These are phyloP conservation scores for Oligia strigilis DNA, from an alignment of 2,888 invertebrate species.

Conservation along the genomic window DNA sequence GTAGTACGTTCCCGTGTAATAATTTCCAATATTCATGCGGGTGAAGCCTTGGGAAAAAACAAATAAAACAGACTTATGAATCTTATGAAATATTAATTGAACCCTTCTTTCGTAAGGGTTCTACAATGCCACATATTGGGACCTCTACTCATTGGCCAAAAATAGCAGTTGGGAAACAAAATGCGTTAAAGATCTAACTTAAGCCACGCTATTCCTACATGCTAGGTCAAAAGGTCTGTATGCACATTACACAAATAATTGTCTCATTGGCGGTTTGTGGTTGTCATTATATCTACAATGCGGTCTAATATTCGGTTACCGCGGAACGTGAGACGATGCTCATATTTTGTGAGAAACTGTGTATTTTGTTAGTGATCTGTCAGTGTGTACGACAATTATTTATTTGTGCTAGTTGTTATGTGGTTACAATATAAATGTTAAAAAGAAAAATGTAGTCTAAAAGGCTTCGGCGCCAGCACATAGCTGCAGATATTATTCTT, in stretches of 20 bases:
- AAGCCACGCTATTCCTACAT: constrained; percentile 4
- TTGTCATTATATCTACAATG: constrained; percentile 36
- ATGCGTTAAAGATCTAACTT: neutral
- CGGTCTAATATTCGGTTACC: constrained; percentile 55
- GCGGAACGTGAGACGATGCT: constrained; percentile 21
- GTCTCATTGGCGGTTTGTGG: constrained; percentile 49
- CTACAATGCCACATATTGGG: neutral
- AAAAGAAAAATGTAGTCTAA: neutral
- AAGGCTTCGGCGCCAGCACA: neutral
- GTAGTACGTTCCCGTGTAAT: neutral
- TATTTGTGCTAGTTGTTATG: neutral
- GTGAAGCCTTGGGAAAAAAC: neutral
- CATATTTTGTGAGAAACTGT: constrained; percentile 29
- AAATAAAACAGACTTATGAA: neutral
- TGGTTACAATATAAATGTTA: neutral
- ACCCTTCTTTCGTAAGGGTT: neutral
- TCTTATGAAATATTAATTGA: neutral
- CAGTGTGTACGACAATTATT: neutral
- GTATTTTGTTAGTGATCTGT: constrained; percentile 25
- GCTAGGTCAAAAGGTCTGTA: constrained; percentile 16
- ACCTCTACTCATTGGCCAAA: neutral
- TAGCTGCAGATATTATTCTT: neutral
- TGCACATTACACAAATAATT: constrained; percentile 46
- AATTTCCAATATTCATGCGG: neutral
- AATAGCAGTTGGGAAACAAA: neutral